Base-by-base conservation (phyloP, 2,113 vertebrate species). In the Triplophysa dalaica region DNA sequence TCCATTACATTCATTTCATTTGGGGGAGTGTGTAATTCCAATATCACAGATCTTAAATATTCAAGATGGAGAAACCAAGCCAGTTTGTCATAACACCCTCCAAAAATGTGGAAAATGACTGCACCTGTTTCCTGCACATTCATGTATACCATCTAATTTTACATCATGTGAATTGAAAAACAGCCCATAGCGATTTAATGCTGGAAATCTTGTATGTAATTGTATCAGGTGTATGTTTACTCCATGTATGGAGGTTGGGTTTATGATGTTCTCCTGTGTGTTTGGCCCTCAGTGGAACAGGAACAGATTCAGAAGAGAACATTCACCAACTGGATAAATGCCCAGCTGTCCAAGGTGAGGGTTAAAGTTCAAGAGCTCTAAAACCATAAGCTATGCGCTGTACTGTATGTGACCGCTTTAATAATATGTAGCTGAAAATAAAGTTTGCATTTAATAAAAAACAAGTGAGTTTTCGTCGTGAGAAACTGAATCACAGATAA, bases 271-370 rank as follows among this genome's bases (percentile, higher is more conserved):
- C 58, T 69, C 82, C 19, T 80, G 8, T 63, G 1, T 76, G 7
- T 86, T 61, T 16, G 45, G 52, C 75, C 43, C 11, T 48, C 79
- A 99, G 97, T 95, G 77, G 93, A 99, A 66, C 95, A 98, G 80
- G 95, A 98, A 52, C 94, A 93, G 82, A 96, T 94, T 1, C 98
- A 99, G 93, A 99, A 98, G 91, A 96, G 95, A 86, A 96, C 97
- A 3, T 99, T 99, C 85, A 98, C 96, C 66, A 97, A 94, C 87
- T 99, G 97, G 98, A 92, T 99, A 88, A 99, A 99, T 83, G 95
- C 95, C 67, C 91, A 98, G 88, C 77, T 99, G 86, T 92, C 94
- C 78, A 99, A 98, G 96, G 97, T 99, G 84, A 93, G 61, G 13
- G 10, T 77, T 41, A 75, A 64, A 61, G 29, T 14, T 58, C 6